Evolutionary conservation across 2,113 vertebrate genomes (phyloP), one percentile per base, ranked within the genome.

Genomic region (Notarius lentiginosus): DNA sequence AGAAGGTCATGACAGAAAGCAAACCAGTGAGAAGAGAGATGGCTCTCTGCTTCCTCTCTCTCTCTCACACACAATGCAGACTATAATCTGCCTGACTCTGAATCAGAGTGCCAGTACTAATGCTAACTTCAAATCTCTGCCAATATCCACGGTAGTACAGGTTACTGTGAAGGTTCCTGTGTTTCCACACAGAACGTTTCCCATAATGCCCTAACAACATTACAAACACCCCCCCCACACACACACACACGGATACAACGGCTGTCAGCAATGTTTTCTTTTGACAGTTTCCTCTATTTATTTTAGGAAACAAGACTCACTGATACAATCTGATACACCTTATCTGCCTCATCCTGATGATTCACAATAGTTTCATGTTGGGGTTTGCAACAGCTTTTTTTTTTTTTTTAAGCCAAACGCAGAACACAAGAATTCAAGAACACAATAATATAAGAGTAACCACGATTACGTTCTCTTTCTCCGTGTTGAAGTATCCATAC

Each of bases 1-100:
- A 85, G 84, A 63, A 49, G 70, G 70, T 76, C 73, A 84, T 10
- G 11, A 30, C 41, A 27, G 22, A 12, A 70, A 77, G 72, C 22
- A 85, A 70, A 27, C 77, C 84, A 14, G 51, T 27, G 61, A 20
- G 70, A 27, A 51, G 24, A 70, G 49, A 83, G 49, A 56, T 49
- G 70, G 47, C 47, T n/a, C 61, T 68, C 24, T 27, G 7, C 70
- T 41, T 41, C 41, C 41, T 41, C 41, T 4, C 41, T 41, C 41
- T 41, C 41, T 6, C 14, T 1, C 27, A 58, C 6, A 53, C 2
- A 14, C 17, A 27, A 55, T 24, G 55, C 10, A 1, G 49, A 22
- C 47, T n/a, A 14, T 11, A 34, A 84, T 56, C 65, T 34, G 51
- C 66, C 51, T 58, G 51, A 84, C 10, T 56, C 11, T 82, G 34